A percentile compares a stretch with the other conserved stretches of the same genome.
Conservation (phyloP, 2,888 invertebrate genomes). For the Aelia acuminata region DNA sequence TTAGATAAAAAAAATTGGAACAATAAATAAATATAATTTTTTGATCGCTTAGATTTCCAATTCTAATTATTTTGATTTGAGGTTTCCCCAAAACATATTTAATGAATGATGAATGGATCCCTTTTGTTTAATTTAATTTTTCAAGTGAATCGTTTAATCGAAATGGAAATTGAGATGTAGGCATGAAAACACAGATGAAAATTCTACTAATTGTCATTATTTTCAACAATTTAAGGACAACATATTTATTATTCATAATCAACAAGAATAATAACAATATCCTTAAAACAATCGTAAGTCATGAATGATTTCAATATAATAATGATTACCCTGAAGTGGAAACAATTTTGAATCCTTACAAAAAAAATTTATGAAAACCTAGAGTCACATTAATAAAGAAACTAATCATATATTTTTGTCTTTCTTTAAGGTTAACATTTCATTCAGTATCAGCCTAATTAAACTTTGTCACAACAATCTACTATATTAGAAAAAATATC, state of each 20-base stretch:
- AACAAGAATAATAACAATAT: neutral
- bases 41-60: no score
- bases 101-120: no score
- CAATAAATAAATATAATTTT: no score
- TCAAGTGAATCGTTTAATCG: neutral
- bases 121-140: neutral
- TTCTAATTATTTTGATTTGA: no score
- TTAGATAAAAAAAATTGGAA: no score
- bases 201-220: neutral
- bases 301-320: neutral
- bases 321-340: neutral
- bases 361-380: conserved; percentile 27
- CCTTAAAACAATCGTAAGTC: neutral
- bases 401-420: no score
- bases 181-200: neutral
- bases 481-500: conserved; percentile 33
- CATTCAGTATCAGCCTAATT: conserved; percentile 2
- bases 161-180: neutral
- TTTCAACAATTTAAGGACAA: neutral
- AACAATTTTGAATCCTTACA: neutral
- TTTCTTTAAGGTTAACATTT: neutral
- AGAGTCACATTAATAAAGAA: neutral
- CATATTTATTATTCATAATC: neutral
- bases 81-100: no score
- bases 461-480: neutral